A percentile compares a stretch with the other conserved stretches of the same genome.
These are phyloP conservation scores for Drosophila lacertosa DNA, from an alignment of 1,140 invertebrate species.

Conservation along the genomic window DNA sequence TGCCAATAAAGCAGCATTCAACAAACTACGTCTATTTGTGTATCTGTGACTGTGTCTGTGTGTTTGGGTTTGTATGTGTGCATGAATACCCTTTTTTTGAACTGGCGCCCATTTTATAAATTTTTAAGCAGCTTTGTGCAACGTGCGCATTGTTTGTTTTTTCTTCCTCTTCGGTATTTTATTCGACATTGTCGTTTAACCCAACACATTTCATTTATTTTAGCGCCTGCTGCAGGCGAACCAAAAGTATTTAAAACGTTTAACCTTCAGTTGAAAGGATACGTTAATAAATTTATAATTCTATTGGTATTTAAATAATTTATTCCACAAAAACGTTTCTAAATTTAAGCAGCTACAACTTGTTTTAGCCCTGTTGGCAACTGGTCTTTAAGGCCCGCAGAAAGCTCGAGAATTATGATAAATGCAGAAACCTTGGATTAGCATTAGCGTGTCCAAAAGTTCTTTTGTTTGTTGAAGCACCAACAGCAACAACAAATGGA, in stretches of 20 bases:
- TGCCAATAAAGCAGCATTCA: constrained; percentile 27
- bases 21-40: not conserved
- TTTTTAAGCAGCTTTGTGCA: constrained; percentile 47
- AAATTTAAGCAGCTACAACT: constrained; percentile 2
- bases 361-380: constrained; percentile 1
- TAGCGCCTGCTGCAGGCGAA: constrained; percentile 14
- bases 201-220: constrained; percentile 53
- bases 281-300: not conserved
- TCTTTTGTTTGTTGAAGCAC: constrained; percentile 20
- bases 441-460: constrained; percentile 51
- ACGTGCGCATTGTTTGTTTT: constrained; percentile 17
- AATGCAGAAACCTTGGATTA: constrained; percentile 52
- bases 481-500: not conserved
- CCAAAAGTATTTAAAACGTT: constrained; percentile 1
- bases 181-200: constrained; percentile 44
- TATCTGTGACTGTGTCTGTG: not conserved
- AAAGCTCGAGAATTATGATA: constrained; percentile 33
- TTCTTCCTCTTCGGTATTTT: not conserved
- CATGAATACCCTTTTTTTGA: constrained; percentile 40
- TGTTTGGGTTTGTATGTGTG: constrained; percentile 5
- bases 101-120: constrained; percentile 43
- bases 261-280: constrained; percentile 6
- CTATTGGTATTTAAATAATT: too few relatives aligned
- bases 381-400: not conserved
- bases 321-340: not conserved